Percentiles rank a stretch among this genome's conserved stretches.
Evolutionary conservation across 2,113 vertebrate genomes (phyloP).

Genomic region (Pelmatolapia mariae): DNA sequence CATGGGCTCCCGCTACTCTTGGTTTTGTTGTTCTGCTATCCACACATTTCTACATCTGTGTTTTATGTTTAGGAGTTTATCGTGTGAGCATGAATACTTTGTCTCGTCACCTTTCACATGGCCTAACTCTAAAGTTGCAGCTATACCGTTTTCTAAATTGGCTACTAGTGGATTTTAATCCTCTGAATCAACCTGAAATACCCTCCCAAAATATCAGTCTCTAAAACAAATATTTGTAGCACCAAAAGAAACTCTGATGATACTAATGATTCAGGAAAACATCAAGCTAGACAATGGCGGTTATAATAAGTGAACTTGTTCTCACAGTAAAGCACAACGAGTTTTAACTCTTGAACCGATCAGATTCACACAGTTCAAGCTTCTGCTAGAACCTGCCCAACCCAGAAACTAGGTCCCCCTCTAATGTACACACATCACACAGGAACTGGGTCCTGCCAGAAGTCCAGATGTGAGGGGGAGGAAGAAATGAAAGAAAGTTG

Average conservation of each 20-base stretch:
- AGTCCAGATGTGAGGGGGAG: slow-evolving; percentile 70
- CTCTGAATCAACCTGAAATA: neutral
- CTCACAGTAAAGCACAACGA: neutral
- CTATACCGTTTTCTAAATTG: neutral
- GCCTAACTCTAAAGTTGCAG: neutral
- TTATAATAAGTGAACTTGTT: neutral
- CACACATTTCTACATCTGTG: slow-evolving; percentile 21
- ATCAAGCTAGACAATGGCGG: neutral
- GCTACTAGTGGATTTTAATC: neutral
- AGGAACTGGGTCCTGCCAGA: slow-evolving; percentile 54
- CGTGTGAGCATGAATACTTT: neutral
- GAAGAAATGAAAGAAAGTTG: slow-evolving; percentile 14
- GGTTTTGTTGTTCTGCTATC: slow-evolving; percentile 18
- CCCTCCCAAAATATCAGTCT: neutral
- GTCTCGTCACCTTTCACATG: neutral
- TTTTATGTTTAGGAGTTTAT: neutral
- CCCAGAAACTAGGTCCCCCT: slow-evolving; percentile 34
- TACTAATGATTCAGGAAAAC: neutral
- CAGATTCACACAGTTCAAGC: slow-evolving; percentile 8
- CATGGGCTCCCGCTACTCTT: slow-evolving; percentile 6
- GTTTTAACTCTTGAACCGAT: neutral
- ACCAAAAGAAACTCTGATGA: neutral
- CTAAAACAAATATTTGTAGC: neutral
- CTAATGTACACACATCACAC: slow-evolving; percentile 41
- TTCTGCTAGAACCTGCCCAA: slow-evolving; percentile 20